Conservation (phyloP, 2,113 vertebrate species). For the Pogona vitticeps region DNA sequence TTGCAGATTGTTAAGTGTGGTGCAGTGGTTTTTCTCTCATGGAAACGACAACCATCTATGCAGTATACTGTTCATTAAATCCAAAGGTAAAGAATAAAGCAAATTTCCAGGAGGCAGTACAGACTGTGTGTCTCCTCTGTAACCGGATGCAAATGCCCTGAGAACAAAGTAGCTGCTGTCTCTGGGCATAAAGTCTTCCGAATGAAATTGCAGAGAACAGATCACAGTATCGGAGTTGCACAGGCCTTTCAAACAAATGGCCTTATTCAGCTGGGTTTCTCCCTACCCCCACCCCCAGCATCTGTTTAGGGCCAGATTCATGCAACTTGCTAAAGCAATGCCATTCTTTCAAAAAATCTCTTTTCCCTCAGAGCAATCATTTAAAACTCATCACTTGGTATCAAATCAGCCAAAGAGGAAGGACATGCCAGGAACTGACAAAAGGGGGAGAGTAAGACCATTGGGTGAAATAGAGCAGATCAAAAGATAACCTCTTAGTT, state of each 20-base stretch:
- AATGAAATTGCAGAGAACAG: neutral
- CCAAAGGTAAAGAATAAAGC: conserved; percentile 15
- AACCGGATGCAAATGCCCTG: neutral
- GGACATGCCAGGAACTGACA: neutral
- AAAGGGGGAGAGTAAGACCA: neutral
- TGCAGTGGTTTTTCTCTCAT: neutral
- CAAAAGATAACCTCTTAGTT: neutral
- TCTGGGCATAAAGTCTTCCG: conserved; percentile 5
- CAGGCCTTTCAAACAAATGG: neutral
- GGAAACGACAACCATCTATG: conserved; percentile 7
- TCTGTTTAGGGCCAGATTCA: conserved; percentile 13
- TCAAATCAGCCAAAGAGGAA: neutral
- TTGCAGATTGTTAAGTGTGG: neutral
- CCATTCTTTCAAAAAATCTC: neutral
- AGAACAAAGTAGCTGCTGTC: conserved; percentile 29
- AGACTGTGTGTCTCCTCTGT: conserved; percentile 21
- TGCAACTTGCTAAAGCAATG: conserved; percentile 11
- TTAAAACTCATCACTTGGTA: neutral
- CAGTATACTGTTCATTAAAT: conserved; percentile 14
- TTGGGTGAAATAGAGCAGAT: neutral
- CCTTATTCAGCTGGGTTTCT: conserved; percentile 20
- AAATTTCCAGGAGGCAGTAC: conserved; percentile 5
- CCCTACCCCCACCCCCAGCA: neutral
- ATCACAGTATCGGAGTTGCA: neutral
- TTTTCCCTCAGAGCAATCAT: neutral